Percentiles rank a stretch among this genome's conserved stretches.
Evolutionary conservation across 1,140 invertebrate genomes (phyloP).

Genomic region (Maconellicoccus hirsutus): DNA sequence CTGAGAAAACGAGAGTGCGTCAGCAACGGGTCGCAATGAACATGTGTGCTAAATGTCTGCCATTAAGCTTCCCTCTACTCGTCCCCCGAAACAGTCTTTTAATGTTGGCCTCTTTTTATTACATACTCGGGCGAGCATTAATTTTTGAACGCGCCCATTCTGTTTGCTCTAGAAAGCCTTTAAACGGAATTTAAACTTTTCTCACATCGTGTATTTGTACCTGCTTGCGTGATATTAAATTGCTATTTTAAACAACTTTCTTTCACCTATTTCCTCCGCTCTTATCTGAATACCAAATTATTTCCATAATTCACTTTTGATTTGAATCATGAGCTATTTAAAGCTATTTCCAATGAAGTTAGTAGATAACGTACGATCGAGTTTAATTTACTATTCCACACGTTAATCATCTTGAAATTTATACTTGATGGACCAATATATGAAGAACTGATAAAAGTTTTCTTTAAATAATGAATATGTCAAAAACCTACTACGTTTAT

Average conservation of each 20-base stretch:
- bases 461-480: no score
- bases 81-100: neutral
- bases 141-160: neutral
- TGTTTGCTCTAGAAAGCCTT: neutral
- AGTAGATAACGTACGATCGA: no score
- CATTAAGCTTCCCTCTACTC: neutral
- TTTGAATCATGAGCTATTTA: no score
- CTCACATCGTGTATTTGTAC: conserved; percentile 7
- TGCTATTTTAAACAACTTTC: neutral
- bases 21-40: conserved; percentile 2
- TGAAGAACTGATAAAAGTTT: no score
- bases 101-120: neutral
- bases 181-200: conserved; percentile 9
- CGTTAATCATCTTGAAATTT: no score
- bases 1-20: conserved; percentile 7
- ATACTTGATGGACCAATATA: no score
- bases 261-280: neutral
- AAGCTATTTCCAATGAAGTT: no score
- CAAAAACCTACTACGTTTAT: no score
- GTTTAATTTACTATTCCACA: no score
- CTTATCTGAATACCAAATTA: no score
- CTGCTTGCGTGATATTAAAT: neutral
- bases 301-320: no score
- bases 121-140: neutral
- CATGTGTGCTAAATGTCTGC: conserved; percentile 7